Conservation (phyloP, 35 echinoderm and acorn worm species). For the Acanthaster planci region DNA sequence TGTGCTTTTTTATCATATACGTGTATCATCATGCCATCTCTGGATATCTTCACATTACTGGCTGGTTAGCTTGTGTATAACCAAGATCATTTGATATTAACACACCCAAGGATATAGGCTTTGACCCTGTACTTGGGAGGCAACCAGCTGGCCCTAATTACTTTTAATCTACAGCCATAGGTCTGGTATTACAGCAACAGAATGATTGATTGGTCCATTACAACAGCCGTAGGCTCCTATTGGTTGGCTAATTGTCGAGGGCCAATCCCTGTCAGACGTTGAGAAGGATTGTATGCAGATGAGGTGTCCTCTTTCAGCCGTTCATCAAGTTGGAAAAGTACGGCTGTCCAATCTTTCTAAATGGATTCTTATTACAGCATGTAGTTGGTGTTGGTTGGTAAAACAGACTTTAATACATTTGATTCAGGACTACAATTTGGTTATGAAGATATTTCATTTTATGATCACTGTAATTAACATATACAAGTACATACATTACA, state of each 20-base stretch:
- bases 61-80: no score
- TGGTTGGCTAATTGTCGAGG: background rate
- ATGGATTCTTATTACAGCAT: background rate
- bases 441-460: no score
- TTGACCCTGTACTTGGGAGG: no score
- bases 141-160: conserved; percentile 28
- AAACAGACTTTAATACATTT: no score
- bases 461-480: no score
- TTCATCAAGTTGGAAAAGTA: conserved; percentile 14
- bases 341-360: background rate
- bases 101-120: no score
- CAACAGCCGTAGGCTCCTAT: background rate
- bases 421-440: no score
- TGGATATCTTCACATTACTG: no score
- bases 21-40: no score
- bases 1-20: no score
- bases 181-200: background rate
- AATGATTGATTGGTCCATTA: conserved; percentile 34
- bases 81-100: no score
- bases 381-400: conserved; percentile 9
- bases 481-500: no score
- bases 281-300: conserved; percentile 17
- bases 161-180: conserved; percentile 8
- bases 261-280: background rate
- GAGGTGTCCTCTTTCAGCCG: background rate